Evolutionary conservation across 2,113 vertebrate species (phyloP).

Genomic region (Hiodon alosoides): DNA sequence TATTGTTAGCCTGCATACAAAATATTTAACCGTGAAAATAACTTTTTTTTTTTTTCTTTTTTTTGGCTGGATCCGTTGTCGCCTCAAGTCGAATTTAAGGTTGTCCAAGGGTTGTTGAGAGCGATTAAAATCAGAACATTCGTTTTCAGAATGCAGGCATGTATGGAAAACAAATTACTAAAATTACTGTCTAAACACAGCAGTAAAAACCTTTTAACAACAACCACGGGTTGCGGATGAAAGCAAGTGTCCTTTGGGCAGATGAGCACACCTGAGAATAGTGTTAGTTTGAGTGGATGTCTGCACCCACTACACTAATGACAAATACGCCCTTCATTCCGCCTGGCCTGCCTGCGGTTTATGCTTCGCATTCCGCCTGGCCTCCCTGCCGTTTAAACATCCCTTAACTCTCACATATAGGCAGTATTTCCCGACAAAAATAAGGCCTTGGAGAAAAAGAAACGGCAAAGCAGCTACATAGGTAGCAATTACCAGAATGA

Average conservation of each 20-base stretch:
- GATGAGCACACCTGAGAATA: background rate
- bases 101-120: constrained; percentile 39
- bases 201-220: no score
- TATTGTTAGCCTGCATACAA: constrained; percentile 20
- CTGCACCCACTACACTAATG: background rate
- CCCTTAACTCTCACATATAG: no score
- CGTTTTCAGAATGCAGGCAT: constrained; percentile 39
- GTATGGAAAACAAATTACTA: constrained; percentile 16
- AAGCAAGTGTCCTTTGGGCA: background rate
- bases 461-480: no score
- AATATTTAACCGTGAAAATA: constrained; percentile 40
- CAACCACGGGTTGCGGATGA: background rate
- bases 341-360: constrained; percentile 2
- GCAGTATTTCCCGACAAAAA: no score
- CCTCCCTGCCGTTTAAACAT: no score
- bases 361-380: no score
- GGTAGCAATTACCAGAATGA: no score
- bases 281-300: background rate
- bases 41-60: constrained; percentile 53
- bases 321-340: background rate
- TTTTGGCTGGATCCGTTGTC: constrained; percentile 30
- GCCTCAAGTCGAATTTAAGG: constrained; percentile 39
- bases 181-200: no score
- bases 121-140: constrained; percentile 34
- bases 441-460: no score